Conservation (phyloP, 2,888 invertebrate genomes). For the Thera britannica region DNA sequence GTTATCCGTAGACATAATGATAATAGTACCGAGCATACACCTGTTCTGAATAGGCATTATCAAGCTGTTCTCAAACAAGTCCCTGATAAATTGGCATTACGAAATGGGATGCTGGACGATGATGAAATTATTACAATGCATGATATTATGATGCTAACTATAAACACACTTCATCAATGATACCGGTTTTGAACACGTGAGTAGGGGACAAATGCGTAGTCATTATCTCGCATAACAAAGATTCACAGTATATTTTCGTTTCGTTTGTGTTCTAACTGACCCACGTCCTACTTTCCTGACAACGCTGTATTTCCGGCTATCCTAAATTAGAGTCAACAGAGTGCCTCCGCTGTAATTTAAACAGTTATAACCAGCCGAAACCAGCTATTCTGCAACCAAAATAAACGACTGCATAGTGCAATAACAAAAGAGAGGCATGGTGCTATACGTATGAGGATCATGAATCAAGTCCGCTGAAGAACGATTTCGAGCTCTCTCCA, state of each 20-base stretch:
- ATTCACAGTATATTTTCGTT: constrained; percentile 25
- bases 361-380: constrained; percentile 32
- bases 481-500: too few relatives aligned
- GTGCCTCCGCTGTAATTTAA: constrained; percentile 39
- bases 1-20: constrained; percentile 39
- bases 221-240: constrained; percentile 29
- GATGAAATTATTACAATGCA: constrained; percentile 18
- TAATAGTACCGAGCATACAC: constrained; percentile 7
- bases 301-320: constrained; percentile 56
- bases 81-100: constrained; percentile 13
- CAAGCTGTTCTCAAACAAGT: neutral
- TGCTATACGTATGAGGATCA: neutral
- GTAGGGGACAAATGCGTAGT: constrained; percentile 3
- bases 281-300: constrained; percentile 51
- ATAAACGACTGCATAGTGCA: constrained; percentile 11
- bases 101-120: constrained; percentile 21
- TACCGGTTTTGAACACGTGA: neutral
- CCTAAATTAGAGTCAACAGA: constrained; percentile 53
- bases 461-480: too few relatives aligned
- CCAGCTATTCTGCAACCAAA: constrained; percentile 18
- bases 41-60: neutral
- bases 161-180: neutral
- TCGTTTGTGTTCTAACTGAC: constrained; percentile 32
- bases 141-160: constrained; percentile 23
- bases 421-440: neutral